Evolutionary conservation across 1,140 invertebrate species (phyloP), one percentile per base, ranked within the genome.

Genomic region (Mactra quadrangularis): DNA sequence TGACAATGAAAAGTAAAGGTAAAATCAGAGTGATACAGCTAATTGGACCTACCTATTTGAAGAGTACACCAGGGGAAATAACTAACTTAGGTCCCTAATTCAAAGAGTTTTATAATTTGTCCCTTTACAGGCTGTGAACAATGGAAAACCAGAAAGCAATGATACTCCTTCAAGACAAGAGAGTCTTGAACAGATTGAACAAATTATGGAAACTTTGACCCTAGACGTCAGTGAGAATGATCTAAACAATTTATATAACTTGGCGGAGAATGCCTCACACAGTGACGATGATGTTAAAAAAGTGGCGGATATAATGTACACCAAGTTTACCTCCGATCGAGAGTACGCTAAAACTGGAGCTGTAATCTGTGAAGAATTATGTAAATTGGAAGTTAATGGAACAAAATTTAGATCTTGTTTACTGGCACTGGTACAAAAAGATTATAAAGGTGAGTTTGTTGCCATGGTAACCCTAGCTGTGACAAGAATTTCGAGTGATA

Each of bases 401-500:
- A 72, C 82, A 1, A 85, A 85, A 41, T 88, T 88, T 82, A 82
- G 88, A 38, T 84, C 82, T 22, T 72, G 77, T 53, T 60, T 89
- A 13, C 45, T 89, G 15, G 47, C 68, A 22, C 53, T 89, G 27
- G 72, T 89, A 41, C 88, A 89, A 62, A 57, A 27, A 19, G 87
- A 87, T 79, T 89, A 87, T 72, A 88, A 85, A 87, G 86, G 87
- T 89, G 62, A 70, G 71, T 29, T 15, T 62, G 7, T 35, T 38
- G 25, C n/a, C n/a, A n/a, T n/a, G n/a, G n/a, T n/a, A n/a, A n/a
- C n/a, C n/a, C n/a, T n/a, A n/a, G n/a, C n/a, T n/a, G n/a, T n/a
- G n/a, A n/a, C n/a, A n/a, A n/a, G n/a, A n/a, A n/a, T n/a, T n/a
- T n/a, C n/a, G n/a, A n/a, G n/a, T n/a, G n/a, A n/a, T n/a, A n/a